These are phyloP conservation scores for Balaenoptera acutorostrata DNA, from an alignment of 2,113 vertebrate genomes.

Conservation along the genomic window DNA sequence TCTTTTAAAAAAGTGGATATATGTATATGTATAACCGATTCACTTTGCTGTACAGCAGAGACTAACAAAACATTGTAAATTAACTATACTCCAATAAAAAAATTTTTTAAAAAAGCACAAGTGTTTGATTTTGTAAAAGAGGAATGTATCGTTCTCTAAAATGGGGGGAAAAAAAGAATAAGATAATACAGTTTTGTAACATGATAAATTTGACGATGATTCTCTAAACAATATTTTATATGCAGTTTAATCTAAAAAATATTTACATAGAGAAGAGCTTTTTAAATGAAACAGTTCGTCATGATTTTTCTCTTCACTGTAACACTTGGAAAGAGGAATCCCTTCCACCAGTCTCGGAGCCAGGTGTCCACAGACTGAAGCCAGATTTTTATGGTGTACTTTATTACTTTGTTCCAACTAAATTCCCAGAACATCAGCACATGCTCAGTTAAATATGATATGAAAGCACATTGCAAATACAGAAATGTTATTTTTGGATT, in stretches of 20 bases:
- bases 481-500: constrained; percentile 14
- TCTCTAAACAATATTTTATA: not conserved
- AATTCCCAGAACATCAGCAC: not conserved
- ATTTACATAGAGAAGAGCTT: not conserved
- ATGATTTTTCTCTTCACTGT: not conserved
- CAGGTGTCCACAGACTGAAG: not conserved
- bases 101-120: too few species aligned
- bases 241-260: not conserved
- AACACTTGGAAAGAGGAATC: not conserved
- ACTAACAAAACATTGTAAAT: too few species aligned
- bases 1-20: too few species aligned
- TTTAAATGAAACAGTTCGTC: not conserved
- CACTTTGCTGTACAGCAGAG: too few species aligned
- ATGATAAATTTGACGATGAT: not conserved
- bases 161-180: not conserved
- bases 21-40: too few species aligned
- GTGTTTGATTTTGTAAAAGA: not conserved
- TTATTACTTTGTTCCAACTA: not conserved
- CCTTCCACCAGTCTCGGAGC: not conserved
- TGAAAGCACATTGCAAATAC: not conserved
- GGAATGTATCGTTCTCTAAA: not conserved
- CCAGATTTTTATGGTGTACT: not conserved
- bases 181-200: not conserved
- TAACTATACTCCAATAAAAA: too few species aligned
- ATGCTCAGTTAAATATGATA: not conserved